A percentile compares a stretch with the other conserved stretches of the same genome.
Evolutionary conservation across 1,140 invertebrate genomes (phyloP).

Genomic region (Liolophura sinensis): DNA sequence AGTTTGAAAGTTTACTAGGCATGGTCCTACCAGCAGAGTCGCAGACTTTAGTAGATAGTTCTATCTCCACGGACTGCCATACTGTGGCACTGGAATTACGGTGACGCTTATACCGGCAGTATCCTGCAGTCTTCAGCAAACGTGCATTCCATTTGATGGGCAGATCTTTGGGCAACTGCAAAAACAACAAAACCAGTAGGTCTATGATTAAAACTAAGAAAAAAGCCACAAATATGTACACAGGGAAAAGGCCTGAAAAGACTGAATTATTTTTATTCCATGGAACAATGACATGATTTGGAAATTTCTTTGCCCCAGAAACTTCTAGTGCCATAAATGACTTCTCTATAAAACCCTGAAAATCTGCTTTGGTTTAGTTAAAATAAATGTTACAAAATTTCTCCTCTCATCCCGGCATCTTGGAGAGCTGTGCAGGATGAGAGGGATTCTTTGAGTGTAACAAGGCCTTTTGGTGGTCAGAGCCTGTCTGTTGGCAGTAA

Average conservation of each 20-base stretch:
- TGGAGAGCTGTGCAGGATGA: no score
- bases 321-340: neutral
- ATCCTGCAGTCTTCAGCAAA: conserved; percentile 77
- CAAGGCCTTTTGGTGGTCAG: no score
- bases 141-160: conserved; percentile 77
- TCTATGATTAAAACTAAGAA: neutral
- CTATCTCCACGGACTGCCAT: conserved; percentile 55
- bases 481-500: no score
- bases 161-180: conserved; percentile 61
- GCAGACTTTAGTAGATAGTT: conserved; percentile 67
- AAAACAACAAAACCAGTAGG: neutral
- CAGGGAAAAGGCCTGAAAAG: neutral
- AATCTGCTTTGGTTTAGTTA: no score
- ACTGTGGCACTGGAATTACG: conserved; percentile 37
- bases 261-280: neutral
- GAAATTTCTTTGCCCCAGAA: neutral
- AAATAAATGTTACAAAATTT: no score
- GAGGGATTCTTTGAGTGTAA: no score
- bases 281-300: neutral
- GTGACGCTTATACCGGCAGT: conserved; percentile 63
- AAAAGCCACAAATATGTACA: neutral
- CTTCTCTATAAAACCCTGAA: neutral
- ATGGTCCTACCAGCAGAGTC: conserved; percentile 46
- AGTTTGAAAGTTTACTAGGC: no score
- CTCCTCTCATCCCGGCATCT: no score